phyloP scores from a whole-genome alignment of 2,113 vertebrate genomes.

The Oreochromis aureus region DNA sequence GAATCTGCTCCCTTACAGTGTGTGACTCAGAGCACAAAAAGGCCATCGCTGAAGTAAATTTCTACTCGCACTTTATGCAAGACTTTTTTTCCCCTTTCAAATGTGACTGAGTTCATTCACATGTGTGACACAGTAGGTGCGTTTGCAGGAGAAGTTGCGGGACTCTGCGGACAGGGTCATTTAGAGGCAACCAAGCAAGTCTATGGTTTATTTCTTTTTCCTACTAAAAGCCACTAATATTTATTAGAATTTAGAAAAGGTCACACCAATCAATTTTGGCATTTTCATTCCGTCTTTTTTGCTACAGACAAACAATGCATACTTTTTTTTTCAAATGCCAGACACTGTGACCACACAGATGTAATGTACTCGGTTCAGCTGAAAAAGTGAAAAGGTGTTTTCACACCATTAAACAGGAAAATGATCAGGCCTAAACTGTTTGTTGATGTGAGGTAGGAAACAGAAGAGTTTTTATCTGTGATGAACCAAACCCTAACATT shows the following conservation, averaged over 20 bases:
- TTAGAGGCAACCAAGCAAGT: background rate
- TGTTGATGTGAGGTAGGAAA: background rate
- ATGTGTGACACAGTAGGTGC: background rate
- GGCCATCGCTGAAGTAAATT: constrained; percentile 13
- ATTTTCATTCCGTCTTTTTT: background rate
- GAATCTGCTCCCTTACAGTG: background rate
- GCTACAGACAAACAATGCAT: background rate
- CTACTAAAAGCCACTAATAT: background rate
- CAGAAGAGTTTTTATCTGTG: background rate
- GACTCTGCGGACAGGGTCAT: background rate
- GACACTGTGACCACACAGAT: background rate
- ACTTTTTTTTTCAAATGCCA: background rate
- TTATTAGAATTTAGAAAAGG: constrained; percentile 11
- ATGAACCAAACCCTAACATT: background rate
- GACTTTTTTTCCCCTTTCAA: background rate
- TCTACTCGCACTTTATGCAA: background rate
- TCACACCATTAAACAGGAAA: background rate
- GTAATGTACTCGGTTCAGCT: background rate
- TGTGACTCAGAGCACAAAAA: constrained; percentile 33
- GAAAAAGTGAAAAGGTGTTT: background rate
- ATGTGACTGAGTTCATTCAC: background rate
- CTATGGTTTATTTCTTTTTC: background rate
- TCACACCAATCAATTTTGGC: constrained; percentile 5
- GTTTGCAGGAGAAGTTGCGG: background rate
- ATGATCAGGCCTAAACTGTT: background rate